phyloP scores from a whole-genome alignment of 2,888 invertebrate genomes.

The Zygogramma bicolorata region DNA sequence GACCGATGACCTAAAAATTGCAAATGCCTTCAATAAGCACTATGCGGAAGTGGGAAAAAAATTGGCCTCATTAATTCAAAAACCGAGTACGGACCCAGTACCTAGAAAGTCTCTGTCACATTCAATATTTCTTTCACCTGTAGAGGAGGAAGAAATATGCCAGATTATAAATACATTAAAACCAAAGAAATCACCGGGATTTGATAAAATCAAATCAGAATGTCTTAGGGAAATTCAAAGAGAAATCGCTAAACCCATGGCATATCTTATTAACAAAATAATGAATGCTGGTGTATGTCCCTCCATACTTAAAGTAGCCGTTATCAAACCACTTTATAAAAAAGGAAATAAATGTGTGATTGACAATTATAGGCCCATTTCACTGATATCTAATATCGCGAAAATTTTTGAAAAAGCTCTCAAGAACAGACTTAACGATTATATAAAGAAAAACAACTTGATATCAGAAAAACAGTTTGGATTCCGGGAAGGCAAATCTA shows the following conservation, averaged over 20 bases:
- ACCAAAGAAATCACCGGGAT: conserved; percentile 16
- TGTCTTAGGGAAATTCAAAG: conserved; percentile 15
- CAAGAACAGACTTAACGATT: conserved; percentile 3
- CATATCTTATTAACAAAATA: conserved; percentile 21
- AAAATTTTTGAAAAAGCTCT: background rate
- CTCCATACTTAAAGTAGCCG: conserved; percentile 17
- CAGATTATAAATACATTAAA: conserved; percentile 10
- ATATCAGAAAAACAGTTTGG: conserved; percentile 30
- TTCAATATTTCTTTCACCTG: conserved; percentile 8
- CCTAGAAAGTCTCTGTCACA: conserved; percentile 6
- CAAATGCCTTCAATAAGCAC: conserved; percentile 12
- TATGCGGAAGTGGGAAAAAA: conserved; percentile 19
- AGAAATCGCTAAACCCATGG: conserved; percentile 15
- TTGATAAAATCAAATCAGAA: conserved; percentile 20
- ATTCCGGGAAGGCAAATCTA: conserved; percentile 20
- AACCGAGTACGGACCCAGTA: conserved; percentile 1
- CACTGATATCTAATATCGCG: conserved; percentile 17
- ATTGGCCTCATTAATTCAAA: background rate
- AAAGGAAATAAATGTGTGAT: too few relatives aligned
- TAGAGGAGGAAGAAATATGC: conserved; percentile 8
- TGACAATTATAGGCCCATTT: conserved; percentile 22
- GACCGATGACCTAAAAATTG: conserved; percentile 10
- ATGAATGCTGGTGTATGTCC: conserved; percentile 22
- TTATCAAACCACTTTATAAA: conserved; percentile 23
- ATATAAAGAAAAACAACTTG: conserved; percentile 16